Conservation (phyloP, 2,888 invertebrate genomes). For the Caenorhabditis sulstoni region DNA sequence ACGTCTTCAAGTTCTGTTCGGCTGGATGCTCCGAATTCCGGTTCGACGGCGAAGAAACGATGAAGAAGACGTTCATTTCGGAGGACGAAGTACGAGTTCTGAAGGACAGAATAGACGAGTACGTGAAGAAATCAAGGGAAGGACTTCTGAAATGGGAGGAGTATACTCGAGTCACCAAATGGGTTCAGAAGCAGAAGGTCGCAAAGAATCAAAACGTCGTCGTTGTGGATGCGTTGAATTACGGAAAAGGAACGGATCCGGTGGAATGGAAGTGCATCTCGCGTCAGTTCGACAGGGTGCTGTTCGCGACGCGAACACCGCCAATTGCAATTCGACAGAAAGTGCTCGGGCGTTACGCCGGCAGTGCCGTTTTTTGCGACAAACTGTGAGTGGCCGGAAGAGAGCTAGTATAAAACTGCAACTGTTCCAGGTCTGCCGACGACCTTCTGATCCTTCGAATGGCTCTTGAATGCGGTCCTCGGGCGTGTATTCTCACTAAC, state of each 20-base stretch:
- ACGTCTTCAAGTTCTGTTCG: neutral
- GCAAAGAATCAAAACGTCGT: conserved; percentile 15
- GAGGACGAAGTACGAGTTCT: conserved; percentile 12
- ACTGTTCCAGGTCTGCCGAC: conserved; percentile 58
- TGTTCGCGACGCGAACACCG: conserved; percentile 39
- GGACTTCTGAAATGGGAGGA: conserved; percentile 37
- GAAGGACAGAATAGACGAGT: conserved; percentile 33
- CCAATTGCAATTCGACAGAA: neutral
- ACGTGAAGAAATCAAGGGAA: conserved; percentile 25
- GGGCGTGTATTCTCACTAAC: conserved; percentile 54
- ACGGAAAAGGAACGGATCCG: conserved; percentile 33
- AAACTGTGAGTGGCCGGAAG: conserved; percentile 39
- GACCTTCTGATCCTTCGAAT: conserved; percentile 60
- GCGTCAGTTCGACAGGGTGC: conserved; percentile 14
- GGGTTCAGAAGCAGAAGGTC: conserved; percentile 25
- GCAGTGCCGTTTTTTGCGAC: conserved; percentile 45
- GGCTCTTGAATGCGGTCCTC: conserved; percentile 59
- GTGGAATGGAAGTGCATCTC: conserved; percentile 27
- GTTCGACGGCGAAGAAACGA: neutral
- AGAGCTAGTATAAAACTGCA: too few species aligned
- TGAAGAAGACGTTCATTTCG: neutral
- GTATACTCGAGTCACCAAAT: conserved; percentile 1
- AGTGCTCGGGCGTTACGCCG: conserved; percentile 30
- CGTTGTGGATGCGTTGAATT: conserved; percentile 56
- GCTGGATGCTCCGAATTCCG: neutral